Percentiles rank a stretch among this genome's conserved stretches.
Evolutionary conservation across 2,888 invertebrate genomes (phyloP).

Genomic region (Asteroscopus sphinx): DNA sequence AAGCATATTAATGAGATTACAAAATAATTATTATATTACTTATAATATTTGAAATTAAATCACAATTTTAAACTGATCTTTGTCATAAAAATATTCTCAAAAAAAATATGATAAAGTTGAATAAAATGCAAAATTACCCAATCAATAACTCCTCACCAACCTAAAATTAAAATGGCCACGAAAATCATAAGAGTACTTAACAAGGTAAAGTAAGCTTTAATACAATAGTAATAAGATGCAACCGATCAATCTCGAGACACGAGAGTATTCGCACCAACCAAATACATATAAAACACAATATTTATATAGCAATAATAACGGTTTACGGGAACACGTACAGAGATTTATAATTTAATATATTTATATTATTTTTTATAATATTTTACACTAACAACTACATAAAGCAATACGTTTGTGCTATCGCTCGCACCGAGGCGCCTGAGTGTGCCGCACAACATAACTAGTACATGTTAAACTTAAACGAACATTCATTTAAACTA

Average conservation of each 20-base stretch:
- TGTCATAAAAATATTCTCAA: neutral
- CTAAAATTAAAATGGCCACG: conserved; percentile 57
- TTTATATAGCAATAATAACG: conserved; percentile 59
- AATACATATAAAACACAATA: conserved; percentile 59
- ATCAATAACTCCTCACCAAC: conserved; percentile 37
- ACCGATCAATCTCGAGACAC: conserved; percentile 42
- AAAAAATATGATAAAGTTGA: too few species aligned
- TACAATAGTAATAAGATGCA: conserved; percentile 47
- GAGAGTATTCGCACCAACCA: conserved; percentile 45
- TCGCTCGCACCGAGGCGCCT: conserved; percentile 60
- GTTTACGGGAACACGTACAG: conserved; percentile 75
- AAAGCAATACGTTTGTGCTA: conserved; percentile 84
- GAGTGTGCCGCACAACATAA: conserved; percentile 38
- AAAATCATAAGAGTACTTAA: conserved; percentile 40
- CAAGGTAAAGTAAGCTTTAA: conserved; percentile 53
- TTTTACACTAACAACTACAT: conserved; percentile 83
- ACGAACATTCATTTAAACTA: conserved; percentile 35
- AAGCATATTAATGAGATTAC: neutral
- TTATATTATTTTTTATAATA: conserved; percentile 58
- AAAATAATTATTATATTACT: neutral
- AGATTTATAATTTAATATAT: conserved; percentile 70
- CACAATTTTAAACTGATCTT: conserved; percentile 12
- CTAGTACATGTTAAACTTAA: conserved; percentile 61
- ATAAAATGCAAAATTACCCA: neutral
- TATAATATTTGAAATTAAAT: conserved; percentile 6